Percentiles rank a stretch among this genome's conserved stretches.
Evolutionary conservation across 1,140 invertebrate genomes (phyloP).

Genomic region (Antheraea pernyi): DNA sequence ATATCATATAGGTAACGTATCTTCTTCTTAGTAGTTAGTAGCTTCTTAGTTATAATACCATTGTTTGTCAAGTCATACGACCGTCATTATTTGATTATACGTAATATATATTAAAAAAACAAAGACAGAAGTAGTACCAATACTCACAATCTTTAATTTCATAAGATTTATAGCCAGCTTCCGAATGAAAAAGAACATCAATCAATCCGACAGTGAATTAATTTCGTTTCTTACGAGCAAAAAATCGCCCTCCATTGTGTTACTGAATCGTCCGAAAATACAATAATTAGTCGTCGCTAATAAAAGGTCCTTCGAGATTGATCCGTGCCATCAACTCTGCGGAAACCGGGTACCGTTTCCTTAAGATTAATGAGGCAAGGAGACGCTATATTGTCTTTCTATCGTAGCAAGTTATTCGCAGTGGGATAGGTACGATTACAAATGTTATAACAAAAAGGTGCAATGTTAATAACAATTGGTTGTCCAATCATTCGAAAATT

Average conservation of each 20-base stretch:
- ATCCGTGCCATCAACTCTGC: slow-evolving; percentile 1
- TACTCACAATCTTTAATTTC: neutral
- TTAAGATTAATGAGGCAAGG: neutral
- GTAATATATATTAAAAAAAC: too few species aligned
- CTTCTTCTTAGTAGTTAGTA: too few species aligned
- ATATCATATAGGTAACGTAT: too few species aligned
- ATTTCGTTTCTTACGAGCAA: neutral
- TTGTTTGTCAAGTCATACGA: too few species aligned
- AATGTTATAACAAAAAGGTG: neutral
- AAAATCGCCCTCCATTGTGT: neutral
- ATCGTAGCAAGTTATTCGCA: neutral
- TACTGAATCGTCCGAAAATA: neutral
- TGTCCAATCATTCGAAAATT: too few species aligned
- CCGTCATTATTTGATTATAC: too few species aligned
- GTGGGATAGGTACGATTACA: neutral
- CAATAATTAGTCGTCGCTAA: slow-evolving; percentile 4
- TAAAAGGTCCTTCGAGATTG: neutral
- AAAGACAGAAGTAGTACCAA: neutral
- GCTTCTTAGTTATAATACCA: too few species aligned
- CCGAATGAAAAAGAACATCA: neutral
- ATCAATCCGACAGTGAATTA: slow-evolving; percentile 1
- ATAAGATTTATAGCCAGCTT: neutral
- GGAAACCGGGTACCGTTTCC: neutral
- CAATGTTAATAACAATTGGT: too few species aligned
- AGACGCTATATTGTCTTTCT: neutral